Percentiles rank a stretch among this genome's conserved stretches.
These are phyloP conservation scores for Sialia sialis DNA, from an alignment of 2,113 vertebrate species.

Conservation along the genomic window DNA sequence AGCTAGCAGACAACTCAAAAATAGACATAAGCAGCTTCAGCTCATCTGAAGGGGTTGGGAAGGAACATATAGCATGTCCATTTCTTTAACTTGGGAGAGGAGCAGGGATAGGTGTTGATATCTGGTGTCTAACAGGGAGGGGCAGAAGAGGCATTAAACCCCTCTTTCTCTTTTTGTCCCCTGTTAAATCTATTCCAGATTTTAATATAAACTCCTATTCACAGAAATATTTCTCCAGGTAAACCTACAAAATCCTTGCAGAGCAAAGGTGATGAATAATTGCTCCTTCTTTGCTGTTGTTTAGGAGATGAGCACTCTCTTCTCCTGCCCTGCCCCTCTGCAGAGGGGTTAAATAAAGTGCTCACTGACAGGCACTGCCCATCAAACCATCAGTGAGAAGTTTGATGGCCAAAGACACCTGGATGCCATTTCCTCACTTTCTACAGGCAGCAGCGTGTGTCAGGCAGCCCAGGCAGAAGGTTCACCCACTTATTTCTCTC, in stretches of 20 bases:
- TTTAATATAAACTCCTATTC: not conserved
- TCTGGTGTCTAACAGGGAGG: not conserved
- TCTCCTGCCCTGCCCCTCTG: not conserved
- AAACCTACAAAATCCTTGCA: not conserved
- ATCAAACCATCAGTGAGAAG: not conserved
- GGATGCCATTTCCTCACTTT: rapidly evolving
- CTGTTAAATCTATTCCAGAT: not conserved
- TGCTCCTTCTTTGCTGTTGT: not conserved
- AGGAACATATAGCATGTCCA: not conserved
- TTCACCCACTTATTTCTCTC: not conserved
- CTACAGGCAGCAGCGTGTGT: rapidly evolving
- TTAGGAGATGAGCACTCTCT: not conserved
- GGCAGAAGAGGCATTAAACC: not conserved
- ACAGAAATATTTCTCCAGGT: not conserved
- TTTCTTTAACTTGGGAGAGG: not conserved
- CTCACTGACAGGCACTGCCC: not conserved
- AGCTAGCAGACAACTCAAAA: not conserved
- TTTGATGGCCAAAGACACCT: not conserved
- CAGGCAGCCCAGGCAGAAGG: not conserved
- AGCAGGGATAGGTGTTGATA: not conserved
- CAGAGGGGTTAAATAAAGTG: not conserved
- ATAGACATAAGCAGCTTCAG: not conserved
- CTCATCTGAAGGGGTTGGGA: not conserved
- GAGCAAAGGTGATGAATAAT: not conserved
- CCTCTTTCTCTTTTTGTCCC: not conserved